Evolutionary conservation across 2,797 vertebrate genomes (phyloP).

Genomic region (Rhinatrema bivittatum): DNA sequence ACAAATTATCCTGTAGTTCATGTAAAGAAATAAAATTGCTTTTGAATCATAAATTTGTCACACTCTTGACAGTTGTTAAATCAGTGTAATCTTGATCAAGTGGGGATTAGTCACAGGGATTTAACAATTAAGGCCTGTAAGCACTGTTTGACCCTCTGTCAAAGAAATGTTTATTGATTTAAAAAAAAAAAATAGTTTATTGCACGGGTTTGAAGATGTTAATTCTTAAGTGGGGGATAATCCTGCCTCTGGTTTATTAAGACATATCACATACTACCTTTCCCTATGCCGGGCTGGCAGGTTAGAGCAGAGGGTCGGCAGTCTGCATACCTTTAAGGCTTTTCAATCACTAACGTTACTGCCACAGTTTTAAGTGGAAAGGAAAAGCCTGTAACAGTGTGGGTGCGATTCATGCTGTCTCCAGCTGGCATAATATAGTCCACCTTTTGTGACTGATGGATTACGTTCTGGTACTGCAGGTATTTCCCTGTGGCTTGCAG

Average conservation of each 20-base stretch:
- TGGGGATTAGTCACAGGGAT: constrained; percentile 40
- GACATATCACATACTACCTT: constrained; percentile 21
- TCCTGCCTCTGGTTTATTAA: constrained; percentile 29
- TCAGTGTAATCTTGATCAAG: constrained; percentile 54
- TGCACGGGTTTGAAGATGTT: constrained; percentile 30
- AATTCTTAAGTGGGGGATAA: constrained; percentile 41
- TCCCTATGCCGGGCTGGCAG: too few relatives aligned
- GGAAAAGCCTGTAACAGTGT: too few relatives aligned
- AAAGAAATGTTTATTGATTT: constrained; percentile 42
- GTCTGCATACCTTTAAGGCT: too few relatives aligned
- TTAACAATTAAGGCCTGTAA: constrained; percentile 45
- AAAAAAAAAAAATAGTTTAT: constrained; percentile 40
- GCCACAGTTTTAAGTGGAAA: too few relatives aligned
- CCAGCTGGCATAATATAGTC: too few relatives aligned
- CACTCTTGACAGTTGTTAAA: constrained; percentile 47
- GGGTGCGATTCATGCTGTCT: too few relatives aligned
- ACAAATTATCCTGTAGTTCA: constrained; percentile 55
- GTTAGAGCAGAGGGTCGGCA: too few relatives aligned
- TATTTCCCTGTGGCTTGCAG: too few relatives aligned
- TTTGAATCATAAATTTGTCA: constrained; percentile 62
- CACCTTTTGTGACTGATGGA: too few relatives aligned
- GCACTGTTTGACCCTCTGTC: constrained; percentile 23
- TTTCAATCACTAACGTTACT: too few relatives aligned
- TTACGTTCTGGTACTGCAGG: too few relatives aligned
- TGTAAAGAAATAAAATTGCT: constrained; percentile 42